These are phyloP conservation scores for Scomberomorus guttatus DNA, from an alignment of 2,797 vertebrate species.

Conservation along the genomic window DNA sequence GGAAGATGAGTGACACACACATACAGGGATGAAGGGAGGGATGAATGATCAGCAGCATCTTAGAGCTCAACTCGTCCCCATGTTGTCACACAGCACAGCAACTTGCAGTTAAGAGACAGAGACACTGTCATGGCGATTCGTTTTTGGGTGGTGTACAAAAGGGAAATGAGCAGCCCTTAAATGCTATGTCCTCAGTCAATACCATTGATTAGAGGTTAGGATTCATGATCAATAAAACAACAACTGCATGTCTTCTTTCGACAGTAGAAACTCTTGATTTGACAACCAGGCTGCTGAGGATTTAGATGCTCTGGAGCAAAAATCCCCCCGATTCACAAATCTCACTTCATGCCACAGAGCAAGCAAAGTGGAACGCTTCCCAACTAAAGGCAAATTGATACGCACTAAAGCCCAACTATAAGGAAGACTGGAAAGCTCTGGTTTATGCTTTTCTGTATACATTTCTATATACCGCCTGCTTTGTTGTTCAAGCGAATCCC, in stretches of 20 bases:
- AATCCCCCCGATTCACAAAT: conserved; percentile 19
- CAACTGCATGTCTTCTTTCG: conserved; percentile 5
- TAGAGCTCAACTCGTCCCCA: not conserved
- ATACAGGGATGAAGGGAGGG: not conserved
- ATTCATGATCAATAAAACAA: conserved; percentile 56
- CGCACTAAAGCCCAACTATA: conserved; percentile 19
- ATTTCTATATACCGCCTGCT: conserved; percentile 3
- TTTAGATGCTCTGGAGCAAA: conserved; percentile 19
- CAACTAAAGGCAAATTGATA: conserved; percentile 53
- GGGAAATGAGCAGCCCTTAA: conserved; percentile 40
- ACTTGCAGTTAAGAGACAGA: not conserved
- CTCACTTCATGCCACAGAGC: conserved; percentile 31
- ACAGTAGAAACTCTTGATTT: conserved; percentile 31
- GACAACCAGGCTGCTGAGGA: conserved; percentile 27
- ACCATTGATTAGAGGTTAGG: conserved; percentile 47
- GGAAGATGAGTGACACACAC: conserved; percentile 63
- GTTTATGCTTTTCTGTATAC: conserved; percentile 28
- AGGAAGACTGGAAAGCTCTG: conserved; percentile 43
- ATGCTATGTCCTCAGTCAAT: conserved; percentile 46
- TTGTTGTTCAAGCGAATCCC: conserved; percentile 49
- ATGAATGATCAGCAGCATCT: not conserved
- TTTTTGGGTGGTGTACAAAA: conserved; percentile 25
- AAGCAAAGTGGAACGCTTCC: conserved; percentile 61
- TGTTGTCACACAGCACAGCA: not conserved
- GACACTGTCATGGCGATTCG: conserved; percentile 13